These are phyloP conservation scores for Rhopilema esculentum DNA, from an alignment of 30 jellyfish, hydroid and myxozoan genomes.

Conservation along the genomic window DNA sequence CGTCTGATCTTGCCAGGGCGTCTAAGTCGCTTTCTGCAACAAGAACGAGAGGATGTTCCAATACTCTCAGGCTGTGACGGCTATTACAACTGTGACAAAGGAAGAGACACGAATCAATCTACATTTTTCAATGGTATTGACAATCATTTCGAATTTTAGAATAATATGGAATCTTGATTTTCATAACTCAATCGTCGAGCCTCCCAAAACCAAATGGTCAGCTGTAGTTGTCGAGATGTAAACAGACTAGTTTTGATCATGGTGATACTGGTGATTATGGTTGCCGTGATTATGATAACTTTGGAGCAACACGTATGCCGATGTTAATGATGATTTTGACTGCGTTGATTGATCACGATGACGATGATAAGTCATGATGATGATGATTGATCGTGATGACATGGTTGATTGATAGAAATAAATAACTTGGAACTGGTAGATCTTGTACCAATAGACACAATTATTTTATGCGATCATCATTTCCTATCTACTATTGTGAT, in stretches of 20 bases:
- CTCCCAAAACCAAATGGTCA: neutral
- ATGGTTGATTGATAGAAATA: neutral
- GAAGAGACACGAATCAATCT: constrained; percentile 21
- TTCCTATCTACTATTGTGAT: neutral
- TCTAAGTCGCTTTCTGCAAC: constrained; percentile 56
- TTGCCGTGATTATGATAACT: neutral
- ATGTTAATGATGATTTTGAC: neutral
- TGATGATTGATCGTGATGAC: neutral
- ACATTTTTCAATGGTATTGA: constrained; percentile 33
- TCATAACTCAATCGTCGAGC: too few relatives aligned
- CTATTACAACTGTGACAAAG: constrained; percentile 6
- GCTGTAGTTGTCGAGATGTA: neutral
- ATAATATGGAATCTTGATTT: too few relatives aligned
- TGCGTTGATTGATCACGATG: neutral
- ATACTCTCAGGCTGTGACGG: constrained; percentile 49
- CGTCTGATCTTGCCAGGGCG: constrained; percentile 40
- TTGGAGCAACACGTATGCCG: neutral
- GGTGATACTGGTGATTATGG: neutral
- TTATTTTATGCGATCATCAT: too few relatives aligned
- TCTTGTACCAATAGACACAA: too few relatives aligned
- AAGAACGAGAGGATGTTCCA: constrained; percentile 55
- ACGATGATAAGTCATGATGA: neutral
- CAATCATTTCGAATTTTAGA: neutral
- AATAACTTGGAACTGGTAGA: neutral
- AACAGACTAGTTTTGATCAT: too few relatives aligned